These are phyloP conservation scores for Tetragonula clypearis DNA, from an alignment of 1,140 invertebrate species.

Conservation along the genomic window DNA sequence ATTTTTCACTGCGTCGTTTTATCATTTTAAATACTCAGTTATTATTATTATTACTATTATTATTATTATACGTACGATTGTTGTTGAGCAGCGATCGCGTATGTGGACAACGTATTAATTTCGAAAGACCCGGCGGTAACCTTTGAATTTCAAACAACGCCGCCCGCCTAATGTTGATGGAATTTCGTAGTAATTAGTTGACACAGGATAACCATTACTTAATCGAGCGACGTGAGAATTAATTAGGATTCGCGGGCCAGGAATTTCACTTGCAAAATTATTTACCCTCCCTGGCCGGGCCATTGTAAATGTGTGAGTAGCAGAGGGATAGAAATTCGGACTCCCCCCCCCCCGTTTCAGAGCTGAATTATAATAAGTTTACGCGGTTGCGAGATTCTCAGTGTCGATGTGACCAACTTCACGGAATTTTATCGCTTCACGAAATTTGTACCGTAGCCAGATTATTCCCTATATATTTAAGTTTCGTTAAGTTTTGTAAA, in stretches of 20 bases:
- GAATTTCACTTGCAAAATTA: conserved; percentile 39
- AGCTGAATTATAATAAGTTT: background rate
- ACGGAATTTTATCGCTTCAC: background rate
- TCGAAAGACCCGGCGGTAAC: background rate
- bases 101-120: conserved; percentile 33
- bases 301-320: background rate
- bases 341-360: background rate
- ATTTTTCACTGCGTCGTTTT: background rate
- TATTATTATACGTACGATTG: background rate
- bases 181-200: conserved; percentile 44
- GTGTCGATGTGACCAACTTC: background rate
- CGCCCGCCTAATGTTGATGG: background rate
- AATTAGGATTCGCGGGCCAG: conserved; percentile 27
- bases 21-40: background rate
- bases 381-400: conserved; percentile 1
- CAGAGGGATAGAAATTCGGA: background rate
- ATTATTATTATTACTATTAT: too few species aligned
- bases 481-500: too few species aligned
- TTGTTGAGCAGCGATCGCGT: background rate
- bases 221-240: conserved; percentile 43
- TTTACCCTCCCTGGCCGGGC: background rate
- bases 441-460: background rate
- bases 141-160: conserved; percentile 35
- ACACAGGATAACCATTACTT: conserved; percentile 38
- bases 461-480: background rate